Evolutionary conservation across 2,888 invertebrate species (phyloP).

Genomic region (Agonopterix arenella): DNA sequence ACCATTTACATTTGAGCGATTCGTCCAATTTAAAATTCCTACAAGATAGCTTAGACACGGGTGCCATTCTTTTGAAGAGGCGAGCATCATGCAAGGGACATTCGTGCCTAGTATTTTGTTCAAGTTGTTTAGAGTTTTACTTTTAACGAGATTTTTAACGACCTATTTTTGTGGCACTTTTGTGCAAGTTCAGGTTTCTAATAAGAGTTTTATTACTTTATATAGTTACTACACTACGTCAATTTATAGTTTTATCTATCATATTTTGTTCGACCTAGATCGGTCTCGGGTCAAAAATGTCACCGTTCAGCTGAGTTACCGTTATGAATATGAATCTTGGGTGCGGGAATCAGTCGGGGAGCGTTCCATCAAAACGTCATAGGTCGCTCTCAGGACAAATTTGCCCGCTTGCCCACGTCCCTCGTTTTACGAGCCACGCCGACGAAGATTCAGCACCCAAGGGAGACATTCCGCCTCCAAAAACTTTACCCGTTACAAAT

Average conservation of each 20-base stretch:
- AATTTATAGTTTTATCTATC: conserved; percentile 29
- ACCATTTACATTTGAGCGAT: conserved; percentile 79
- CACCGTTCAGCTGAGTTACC: conserved; percentile 48
- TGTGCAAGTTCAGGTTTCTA: conserved; percentile 7
- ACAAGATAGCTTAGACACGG: conserved; percentile 76
- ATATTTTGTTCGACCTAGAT: conserved; percentile 36
- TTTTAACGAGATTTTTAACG: conserved; percentile 42
- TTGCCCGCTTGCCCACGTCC: conserved; percentile 75
- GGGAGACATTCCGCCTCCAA: conserved; percentile 76
- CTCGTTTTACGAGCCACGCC: conserved; percentile 74
- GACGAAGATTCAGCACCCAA: conserved; percentile 76
- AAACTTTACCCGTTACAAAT: conserved; percentile 78
- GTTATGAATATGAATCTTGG: conserved; percentile 74
- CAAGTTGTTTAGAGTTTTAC: conserved; percentile 33
- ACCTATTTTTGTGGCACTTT: conserved; percentile 14
- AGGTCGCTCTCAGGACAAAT: conserved; percentile 75
- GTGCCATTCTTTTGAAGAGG: conserved; percentile 74
- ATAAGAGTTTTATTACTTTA: too few species aligned
- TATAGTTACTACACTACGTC: background rate
- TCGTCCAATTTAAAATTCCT: conserved; percentile 79
- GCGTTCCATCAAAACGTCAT: conserved; percentile 76
- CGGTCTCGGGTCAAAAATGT: conserved; percentile 46
- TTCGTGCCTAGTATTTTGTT: conserved; percentile 36
- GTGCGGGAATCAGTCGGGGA: conserved; percentile 67
- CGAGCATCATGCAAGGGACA: conserved; percentile 63